Conservation (phyloP, 1,140 invertebrate species). For the Aethina tumida region DNA sequence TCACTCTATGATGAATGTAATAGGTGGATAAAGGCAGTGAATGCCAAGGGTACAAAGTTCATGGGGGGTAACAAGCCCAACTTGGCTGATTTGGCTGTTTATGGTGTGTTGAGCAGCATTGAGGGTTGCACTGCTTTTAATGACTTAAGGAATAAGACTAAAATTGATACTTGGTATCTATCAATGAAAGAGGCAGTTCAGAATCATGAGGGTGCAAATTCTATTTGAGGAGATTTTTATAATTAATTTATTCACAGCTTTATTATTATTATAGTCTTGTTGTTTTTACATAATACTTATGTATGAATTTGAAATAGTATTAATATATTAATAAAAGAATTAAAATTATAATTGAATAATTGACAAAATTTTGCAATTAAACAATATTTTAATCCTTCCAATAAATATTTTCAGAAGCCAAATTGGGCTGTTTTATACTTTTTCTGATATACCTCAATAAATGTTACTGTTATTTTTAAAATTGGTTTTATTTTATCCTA, state of each 20-base stretch:
- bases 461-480: too few species aligned
- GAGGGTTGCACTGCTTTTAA: slow-evolving; percentile 89
- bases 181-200: slow-evolving; percentile 29
- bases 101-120: slow-evolving; percentile 87
- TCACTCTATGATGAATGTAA: slow-evolving; percentile 86
- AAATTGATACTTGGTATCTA: slow-evolving; percentile 43
- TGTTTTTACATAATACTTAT: too few species aligned
- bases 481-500: too few species aligned
- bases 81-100: slow-evolving; percentile 88
- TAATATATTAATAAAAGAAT: too few species aligned
- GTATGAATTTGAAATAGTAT: too few species aligned
- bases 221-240: slow-evolving; percentile 6
- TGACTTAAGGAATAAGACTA: slow-evolving; percentile 67
- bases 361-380: too few species aligned
- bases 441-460: too few species aligned
- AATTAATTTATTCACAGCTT: slow-evolving; percentile 20
- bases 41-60: slow-evolving; percentile 61
- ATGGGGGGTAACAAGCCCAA: slow-evolving; percentile 81
- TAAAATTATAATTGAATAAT: too few species aligned
- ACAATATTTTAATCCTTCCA: too few species aligned
- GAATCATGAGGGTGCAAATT: slow-evolving; percentile 14
- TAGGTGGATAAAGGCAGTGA: slow-evolving; percentile 65
- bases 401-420: too few species aligned
- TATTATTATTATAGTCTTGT: too few species aligned
- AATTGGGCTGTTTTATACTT: too few species aligned